phyloP scores from a whole-genome alignment of 2,888 invertebrate species.

The Hirtodrosophila alboralis region DNA sequence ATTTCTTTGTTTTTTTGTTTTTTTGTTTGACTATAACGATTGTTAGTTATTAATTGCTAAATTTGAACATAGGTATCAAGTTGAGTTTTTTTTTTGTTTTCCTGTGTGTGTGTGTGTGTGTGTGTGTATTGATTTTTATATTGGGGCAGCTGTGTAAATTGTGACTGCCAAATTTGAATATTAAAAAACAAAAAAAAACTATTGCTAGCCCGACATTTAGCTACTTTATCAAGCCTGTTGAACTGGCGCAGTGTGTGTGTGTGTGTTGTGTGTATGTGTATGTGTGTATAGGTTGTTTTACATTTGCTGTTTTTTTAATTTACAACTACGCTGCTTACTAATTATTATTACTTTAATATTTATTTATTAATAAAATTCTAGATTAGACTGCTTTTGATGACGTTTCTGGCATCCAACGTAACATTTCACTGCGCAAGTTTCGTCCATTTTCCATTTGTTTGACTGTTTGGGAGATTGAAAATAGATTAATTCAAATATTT shows the following conservation, averaged over 20 bases:
- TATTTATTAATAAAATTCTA: slow-evolving; percentile 75
- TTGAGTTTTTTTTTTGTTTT: slow-evolving; percentile 53
- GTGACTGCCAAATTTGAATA: slow-evolving; percentile 41
- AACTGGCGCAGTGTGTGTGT: slow-evolving; percentile 43
- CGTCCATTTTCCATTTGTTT: slow-evolving; percentile 84
- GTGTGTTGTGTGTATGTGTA: slow-evolving; percentile 33
- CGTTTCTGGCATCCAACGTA: slow-evolving; percentile 85
- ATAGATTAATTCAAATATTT: too few species aligned
- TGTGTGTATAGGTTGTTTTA: slow-evolving; percentile 53
- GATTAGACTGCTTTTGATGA: slow-evolving; percentile 84
- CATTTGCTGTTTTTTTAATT: slow-evolving; percentile 67
- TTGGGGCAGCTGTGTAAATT: slow-evolving; percentile 54
- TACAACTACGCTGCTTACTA: slow-evolving; percentile 77
- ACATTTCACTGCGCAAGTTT: slow-evolving; percentile 84
- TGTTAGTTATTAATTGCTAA: slow-evolving; percentile 72
- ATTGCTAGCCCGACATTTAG: slow-evolving; percentile 38
- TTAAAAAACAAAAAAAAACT: slow-evolving; percentile 47
- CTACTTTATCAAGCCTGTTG: slow-evolving; percentile 58
- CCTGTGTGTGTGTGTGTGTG: slow-evolving; percentile 34
- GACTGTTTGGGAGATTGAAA: slow-evolving; percentile 63
- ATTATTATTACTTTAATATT: slow-evolving; percentile 61
- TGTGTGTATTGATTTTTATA: slow-evolving; percentile 30
- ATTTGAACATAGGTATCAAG: slow-evolving; percentile 79
- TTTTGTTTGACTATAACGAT: slow-evolving; percentile 64
- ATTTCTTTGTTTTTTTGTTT: slow-evolving; percentile 22